phyloP scores from a whole-genome alignment of 2,113 vertebrate species.

The Murina feae region DNA sequence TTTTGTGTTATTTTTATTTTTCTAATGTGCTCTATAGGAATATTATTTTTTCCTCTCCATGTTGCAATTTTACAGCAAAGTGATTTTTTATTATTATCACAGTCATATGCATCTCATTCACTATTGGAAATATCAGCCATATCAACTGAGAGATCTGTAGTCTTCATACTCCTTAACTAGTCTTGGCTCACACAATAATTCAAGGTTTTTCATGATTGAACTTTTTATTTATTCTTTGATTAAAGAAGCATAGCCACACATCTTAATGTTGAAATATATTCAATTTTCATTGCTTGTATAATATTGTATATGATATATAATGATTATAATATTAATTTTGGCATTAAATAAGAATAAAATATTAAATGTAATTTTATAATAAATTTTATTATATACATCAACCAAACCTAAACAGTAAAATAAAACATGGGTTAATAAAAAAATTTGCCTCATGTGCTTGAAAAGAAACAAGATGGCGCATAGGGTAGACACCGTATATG shows the following conservation, averaged over 20 bases:
- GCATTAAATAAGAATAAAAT: background rate
- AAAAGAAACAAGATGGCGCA: no score
- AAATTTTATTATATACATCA: background rate
- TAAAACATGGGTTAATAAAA: background rate
- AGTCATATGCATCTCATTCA: background rate
- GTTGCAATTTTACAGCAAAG: background rate
- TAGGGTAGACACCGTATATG: no score
- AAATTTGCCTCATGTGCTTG: background rate
- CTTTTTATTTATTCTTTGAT: background rate
- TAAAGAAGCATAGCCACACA: background rate
- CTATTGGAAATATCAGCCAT: background rate
- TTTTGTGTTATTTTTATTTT: background rate
- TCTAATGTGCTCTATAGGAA: background rate
- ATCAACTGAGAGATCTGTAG: background rate
- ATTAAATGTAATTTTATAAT: background rate
- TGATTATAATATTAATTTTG: background rate
- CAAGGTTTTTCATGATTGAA: background rate
- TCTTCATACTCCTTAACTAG: background rate
- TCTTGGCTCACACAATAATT: background rate
- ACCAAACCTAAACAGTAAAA: background rate
- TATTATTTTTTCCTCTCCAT: background rate
- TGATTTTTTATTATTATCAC: background rate
- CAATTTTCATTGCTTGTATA: background rate
- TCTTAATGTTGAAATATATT: background rate
- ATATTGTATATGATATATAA: background rate